phyloP scores from a whole-genome alignment of 2,797 vertebrate species.

The Epinephelus awoara region DNA sequence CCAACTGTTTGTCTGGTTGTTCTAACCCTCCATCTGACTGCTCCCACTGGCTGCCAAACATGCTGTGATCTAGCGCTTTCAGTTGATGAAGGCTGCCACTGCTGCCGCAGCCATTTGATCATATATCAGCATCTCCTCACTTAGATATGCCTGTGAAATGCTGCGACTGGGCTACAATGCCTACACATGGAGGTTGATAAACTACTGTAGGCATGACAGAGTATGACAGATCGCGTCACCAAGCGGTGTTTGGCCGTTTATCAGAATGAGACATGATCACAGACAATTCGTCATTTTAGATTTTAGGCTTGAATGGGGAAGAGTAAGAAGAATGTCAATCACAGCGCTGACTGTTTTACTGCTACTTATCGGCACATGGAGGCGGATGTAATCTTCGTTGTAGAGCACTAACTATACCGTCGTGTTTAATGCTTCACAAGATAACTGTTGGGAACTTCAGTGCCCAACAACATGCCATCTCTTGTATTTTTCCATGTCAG shows the following conservation, averaged over 20 bases:
- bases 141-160: constrained; percentile 65
- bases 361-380: constrained; percentile 9
- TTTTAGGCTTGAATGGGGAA: constrained; percentile 44
- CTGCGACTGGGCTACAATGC: constrained; percentile 53
- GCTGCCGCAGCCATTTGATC: constrained; percentile 77
- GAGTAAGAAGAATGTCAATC: constrained; percentile 20
- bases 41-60: constrained; percentile 78
- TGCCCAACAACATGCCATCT: constrained; percentile 76
- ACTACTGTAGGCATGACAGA: constrained; percentile 33
- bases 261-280: constrained; percentile 60
- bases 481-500: constrained; percentile 84
- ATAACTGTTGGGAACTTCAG: constrained; percentile 65
- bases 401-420: constrained; percentile 40
- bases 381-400: constrained; percentile 46
- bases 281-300: constrained; percentile 44
- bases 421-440: constrained; percentile 50
- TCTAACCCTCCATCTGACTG: constrained; percentile 83
- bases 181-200: constrained; percentile 51
- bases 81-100: constrained; percentile 74
- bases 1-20: constrained; percentile 80
- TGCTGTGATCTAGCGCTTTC: constrained; percentile 76
- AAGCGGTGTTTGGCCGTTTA: constrained; percentile 44
- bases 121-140: constrained; percentile 72
- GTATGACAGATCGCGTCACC: constrained; percentile 53
- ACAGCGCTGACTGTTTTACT: constrained; percentile 21